Conservation (phyloP, 1,140 invertebrate genomes). For the Polyergus mexicanus region DNA sequence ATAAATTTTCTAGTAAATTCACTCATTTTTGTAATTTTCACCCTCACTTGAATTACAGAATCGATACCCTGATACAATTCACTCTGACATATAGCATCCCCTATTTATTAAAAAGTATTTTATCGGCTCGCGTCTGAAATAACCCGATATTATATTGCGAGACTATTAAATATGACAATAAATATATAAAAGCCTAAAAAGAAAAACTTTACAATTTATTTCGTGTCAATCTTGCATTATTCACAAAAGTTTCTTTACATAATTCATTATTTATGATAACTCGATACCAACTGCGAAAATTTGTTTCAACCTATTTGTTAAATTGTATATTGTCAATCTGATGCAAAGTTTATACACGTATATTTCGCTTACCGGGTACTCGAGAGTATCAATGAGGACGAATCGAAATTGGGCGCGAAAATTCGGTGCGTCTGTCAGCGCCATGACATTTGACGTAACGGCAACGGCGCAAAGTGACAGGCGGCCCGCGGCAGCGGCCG, state of each 20-base stretch:
- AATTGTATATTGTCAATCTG: not conserved
- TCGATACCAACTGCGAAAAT: not conserved
- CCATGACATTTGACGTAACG: constrained; percentile 17
- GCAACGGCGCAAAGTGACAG: constrained; percentile 54
- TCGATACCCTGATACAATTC: not conserved
- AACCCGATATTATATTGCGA: not conserved
- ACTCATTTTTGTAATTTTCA: too few relatives aligned
- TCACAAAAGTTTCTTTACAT: too few relatives aligned
- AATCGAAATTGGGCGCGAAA: constrained; percentile 21
- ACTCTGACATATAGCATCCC: not conserved
- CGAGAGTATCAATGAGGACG: not conserved
- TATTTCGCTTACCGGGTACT: not conserved
- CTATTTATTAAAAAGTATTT: not conserved
- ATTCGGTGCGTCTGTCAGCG: not conserved
- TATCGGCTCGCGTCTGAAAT: not conserved
- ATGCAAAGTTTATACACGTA: not conserved
- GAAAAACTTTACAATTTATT: not conserved
- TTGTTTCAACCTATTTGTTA: not conserved
- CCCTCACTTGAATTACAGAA: too few relatives aligned
- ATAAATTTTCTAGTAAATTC: too few relatives aligned
- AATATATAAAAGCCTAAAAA: not conserved
- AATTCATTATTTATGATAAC: too few relatives aligned
- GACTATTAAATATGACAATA: not conserved
- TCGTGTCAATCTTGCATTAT: not conserved
- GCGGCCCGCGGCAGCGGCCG: not conserved